Conservation (phyloP, 2,888 invertebrate genomes). For the Scrobipalpa atriplicella region DNA sequence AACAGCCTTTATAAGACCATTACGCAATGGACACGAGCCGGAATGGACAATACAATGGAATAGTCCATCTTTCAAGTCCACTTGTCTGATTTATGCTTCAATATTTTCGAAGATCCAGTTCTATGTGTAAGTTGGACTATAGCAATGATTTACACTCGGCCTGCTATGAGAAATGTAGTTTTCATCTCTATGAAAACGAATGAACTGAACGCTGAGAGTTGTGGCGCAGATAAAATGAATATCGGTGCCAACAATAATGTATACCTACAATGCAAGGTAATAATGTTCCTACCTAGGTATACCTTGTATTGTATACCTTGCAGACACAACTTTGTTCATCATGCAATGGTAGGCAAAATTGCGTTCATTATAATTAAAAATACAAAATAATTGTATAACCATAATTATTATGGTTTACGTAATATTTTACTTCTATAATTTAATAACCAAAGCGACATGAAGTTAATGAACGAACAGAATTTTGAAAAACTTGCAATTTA, state of each 20-base stretch:
- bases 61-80: constrained; percentile 54
- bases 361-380: too few species aligned
- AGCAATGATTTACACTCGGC: constrained; percentile 52
- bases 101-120: constrained; percentile 59
- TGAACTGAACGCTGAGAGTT: constrained; percentile 21
- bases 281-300: background rate
- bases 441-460: too few species aligned
- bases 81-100: constrained; percentile 62
- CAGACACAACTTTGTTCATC: background rate
- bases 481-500: too few species aligned
- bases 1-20: constrained; percentile 65
- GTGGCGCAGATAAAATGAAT: constrained; percentile 15
- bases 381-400: too few species aligned
- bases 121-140: constrained; percentile 48
- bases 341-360: background rate
- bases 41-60: constrained; percentile 56
- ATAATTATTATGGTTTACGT: too few species aligned
- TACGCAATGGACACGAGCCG: constrained; percentile 60
- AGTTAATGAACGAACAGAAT: too few species aligned
- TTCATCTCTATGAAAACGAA: constrained; percentile 28
- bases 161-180: constrained; percentile 30
- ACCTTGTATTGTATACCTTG: too few species aligned
- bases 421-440: too few species aligned
- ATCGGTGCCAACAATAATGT: background rate
- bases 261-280: background rate